Percentiles rank a stretch among this genome's conserved stretches.
Evolutionary conservation across 2,888 invertebrate species (phyloP).

Genomic region (Sminthurinus aureus): DNA sequence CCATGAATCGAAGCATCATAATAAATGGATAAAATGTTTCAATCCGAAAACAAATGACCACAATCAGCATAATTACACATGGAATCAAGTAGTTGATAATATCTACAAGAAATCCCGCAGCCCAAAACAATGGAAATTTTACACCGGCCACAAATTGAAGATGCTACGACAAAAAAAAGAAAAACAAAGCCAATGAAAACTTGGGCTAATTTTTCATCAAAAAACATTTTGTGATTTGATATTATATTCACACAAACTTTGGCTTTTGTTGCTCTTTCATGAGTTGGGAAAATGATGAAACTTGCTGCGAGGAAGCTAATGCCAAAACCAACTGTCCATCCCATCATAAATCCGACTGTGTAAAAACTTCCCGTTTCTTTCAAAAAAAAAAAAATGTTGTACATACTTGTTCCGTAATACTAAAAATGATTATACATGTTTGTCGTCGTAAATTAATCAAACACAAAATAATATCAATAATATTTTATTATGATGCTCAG

Average conservation of each 20-base stretch:
- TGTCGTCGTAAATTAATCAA: no score
- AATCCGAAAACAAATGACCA: conserved; percentile 63
- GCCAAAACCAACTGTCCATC: conserved; percentile 70
- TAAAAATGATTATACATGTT: no score
- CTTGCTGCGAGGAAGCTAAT: conserved; percentile 65
- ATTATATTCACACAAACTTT: conserved; percentile 64
- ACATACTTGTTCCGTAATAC: no score
- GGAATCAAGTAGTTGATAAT: conserved; percentile 71
- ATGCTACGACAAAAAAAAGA: conserved; percentile 60
- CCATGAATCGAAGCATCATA: conserved; percentile 44
- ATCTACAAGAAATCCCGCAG: conserved; percentile 74
- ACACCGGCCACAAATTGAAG: conserved; percentile 78
- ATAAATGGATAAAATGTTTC: conserved; percentile 45
- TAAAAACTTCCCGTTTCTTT: conserved; percentile 42
- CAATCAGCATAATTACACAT: conserved; percentile 68
- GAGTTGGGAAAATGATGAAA: conserved; percentile 67
- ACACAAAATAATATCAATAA: no score
- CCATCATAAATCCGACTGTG: conserved; percentile 51
- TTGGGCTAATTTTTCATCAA: no score
- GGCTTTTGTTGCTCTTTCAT: conserved; percentile 74
- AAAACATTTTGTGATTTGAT: not conserved
- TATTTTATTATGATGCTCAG: no score
- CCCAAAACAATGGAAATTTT: conserved; percentile 71
- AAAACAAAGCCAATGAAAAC: no score
- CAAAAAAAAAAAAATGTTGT: not conserved